Percentiles rank a stretch among this genome's conserved stretches.
These are phyloP conservation scores for Helicoverpa armigera DNA, from an alignment of 1,140 invertebrate species.

Conservation along the genomic window DNA sequence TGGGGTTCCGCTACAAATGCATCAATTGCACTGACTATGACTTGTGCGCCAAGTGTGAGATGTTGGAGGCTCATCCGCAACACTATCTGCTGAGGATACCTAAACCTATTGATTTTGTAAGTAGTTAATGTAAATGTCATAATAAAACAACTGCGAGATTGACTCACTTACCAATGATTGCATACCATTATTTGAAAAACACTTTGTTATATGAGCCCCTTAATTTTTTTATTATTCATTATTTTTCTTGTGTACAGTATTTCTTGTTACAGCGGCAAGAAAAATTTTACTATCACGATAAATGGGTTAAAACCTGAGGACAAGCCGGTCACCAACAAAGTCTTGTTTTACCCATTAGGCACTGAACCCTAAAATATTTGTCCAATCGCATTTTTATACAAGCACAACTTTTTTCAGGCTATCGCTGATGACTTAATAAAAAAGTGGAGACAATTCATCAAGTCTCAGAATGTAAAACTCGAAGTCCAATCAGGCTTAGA, in stretches of 20 bases:
- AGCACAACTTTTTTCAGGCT: slow-evolving; percentile 53
- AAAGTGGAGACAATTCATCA: slow-evolving; percentile 60
- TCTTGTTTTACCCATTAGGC: too few species aligned
- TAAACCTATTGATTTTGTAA: slow-evolving; percentile 75
- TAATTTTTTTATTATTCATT: too few species aligned
- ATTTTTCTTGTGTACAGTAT: too few species aligned
- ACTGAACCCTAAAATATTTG: too few species aligned
- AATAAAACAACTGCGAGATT: too few species aligned
- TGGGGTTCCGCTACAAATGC: slow-evolving; percentile 95
- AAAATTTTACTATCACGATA: too few species aligned
- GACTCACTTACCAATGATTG: too few species aligned
- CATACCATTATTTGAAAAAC: too few species aligned
- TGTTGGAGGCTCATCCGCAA: slow-evolving; percentile 90
- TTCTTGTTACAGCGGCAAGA: too few species aligned
- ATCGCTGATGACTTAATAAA: slow-evolving; percentile 59
- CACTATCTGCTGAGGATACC: slow-evolving; percentile 93
- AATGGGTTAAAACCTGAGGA: too few species aligned
- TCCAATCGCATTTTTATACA: not conserved
- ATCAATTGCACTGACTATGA: slow-evolving; percentile 94
- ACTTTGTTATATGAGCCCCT: too few species aligned
- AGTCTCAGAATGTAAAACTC: slow-evolving; percentile 48
- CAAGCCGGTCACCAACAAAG: too few species aligned
- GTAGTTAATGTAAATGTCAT: slow-evolving; percentile 33
- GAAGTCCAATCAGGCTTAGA: not conserved
- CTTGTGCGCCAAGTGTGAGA: slow-evolving; percentile 93